These are phyloP conservation scores for Callipepla squamata DNA, from an alignment of 2,113 vertebrate species.

Conservation along the genomic window DNA sequence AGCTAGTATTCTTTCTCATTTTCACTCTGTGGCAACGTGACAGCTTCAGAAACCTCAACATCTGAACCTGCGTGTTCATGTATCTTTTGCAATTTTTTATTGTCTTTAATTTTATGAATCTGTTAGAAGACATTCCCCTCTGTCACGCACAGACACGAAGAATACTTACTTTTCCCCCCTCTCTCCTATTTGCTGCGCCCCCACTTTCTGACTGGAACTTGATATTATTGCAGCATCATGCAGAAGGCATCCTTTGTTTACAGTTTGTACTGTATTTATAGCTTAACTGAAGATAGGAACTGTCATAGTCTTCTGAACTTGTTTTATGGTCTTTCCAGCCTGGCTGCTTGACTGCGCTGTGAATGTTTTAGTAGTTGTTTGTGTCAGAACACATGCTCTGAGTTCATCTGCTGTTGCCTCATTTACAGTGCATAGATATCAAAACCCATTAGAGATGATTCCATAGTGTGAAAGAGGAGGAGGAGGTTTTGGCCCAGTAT, in stretches of 20 bases:
- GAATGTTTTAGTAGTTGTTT: neutral
- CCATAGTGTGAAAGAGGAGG: neutral
- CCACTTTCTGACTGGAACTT: neutral
- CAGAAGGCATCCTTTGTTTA: neutral
- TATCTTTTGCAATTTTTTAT: neutral
- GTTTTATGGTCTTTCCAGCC: neutral
- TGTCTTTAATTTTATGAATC: neutral
- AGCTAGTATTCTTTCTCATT: neutral
- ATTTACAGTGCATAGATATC: neutral
- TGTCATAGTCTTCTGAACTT: neutral
- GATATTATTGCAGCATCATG: neutral
- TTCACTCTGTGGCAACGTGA: neutral
- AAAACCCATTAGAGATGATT: neutral
- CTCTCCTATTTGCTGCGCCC: accelerated
- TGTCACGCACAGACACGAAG: neutral
- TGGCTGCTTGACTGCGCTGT: neutral
- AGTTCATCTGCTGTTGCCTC: neutral
- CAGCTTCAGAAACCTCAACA: neutral
- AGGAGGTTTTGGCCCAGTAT: neutral
- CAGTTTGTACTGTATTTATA: neutral
- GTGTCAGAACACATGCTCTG: neutral
- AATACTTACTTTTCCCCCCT: neutral
- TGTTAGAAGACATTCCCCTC: neutral
- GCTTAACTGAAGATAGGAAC: neutral
- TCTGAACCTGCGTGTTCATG: neutral